Conservation (phyloP, 2,888 invertebrate genomes). For the Chalcosyrphus nemorum region DNA sequence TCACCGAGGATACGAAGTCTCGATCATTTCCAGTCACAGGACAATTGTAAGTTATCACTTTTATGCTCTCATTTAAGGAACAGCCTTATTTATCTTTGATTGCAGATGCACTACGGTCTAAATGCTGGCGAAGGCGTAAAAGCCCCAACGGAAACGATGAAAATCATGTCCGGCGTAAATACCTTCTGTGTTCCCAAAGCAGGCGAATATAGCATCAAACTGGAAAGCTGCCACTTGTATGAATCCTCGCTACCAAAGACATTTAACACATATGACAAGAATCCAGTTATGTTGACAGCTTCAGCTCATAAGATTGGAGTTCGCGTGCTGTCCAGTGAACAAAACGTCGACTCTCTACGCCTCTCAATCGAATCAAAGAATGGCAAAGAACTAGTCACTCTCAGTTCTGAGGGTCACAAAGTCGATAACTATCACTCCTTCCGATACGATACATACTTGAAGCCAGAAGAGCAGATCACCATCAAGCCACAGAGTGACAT, state of each 20-base stretch:
- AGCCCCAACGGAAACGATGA: slow-evolving; percentile 75
- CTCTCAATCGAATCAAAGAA: slow-evolving; percentile 76
- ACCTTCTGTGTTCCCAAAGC: slow-evolving; percentile 89
- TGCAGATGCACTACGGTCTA: slow-evolving; percentile 54
- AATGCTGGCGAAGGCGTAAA: slow-evolving; percentile 41
- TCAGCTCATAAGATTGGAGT: slow-evolving; percentile 84
- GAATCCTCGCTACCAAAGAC: slow-evolving; percentile 79
- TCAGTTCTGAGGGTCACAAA: slow-evolving; percentile 81
- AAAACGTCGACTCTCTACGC: slow-evolving; percentile 77
- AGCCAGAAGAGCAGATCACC: slow-evolving; percentile 81
- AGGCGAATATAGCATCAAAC: slow-evolving; percentile 87
- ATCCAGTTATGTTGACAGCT: slow-evolving; percentile 83
- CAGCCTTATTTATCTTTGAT: background rate
- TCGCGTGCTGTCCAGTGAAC: slow-evolving; percentile 82
- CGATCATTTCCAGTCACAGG: slow-evolving; percentile 87
- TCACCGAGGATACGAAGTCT: slow-evolving; percentile 91
- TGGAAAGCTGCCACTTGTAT: slow-evolving; percentile 93
- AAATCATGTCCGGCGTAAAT: slow-evolving; percentile 86
- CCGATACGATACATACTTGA: slow-evolving; percentile 79
- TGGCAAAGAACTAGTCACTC: slow-evolving; percentile 77
- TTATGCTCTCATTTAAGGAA: background rate
- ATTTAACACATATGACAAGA: slow-evolving; percentile 81
- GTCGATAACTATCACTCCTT: slow-evolving; percentile 82
- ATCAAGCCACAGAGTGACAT: slow-evolving; percentile 88
- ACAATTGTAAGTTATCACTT: slow-evolving; percentile 82